phyloP scores from a whole-genome alignment of 37 sponge, comb jelly and placozoan species.

The Eunapius fragilis region DNA sequence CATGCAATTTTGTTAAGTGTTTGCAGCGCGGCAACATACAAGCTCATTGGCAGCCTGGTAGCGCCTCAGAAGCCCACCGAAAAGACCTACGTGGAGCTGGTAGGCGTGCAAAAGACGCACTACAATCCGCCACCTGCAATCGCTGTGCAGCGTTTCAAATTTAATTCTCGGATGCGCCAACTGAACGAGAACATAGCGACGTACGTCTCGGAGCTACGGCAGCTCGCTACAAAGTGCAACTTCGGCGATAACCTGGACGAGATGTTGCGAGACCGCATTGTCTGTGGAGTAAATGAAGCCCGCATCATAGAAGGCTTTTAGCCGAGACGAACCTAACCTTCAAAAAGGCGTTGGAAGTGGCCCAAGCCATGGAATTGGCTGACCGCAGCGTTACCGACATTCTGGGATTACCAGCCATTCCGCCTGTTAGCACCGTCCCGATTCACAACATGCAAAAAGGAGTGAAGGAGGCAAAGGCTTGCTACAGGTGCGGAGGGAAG shows the following conservation, averaged over 20 bases:
- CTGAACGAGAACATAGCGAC: slow-evolving; percentile 21
- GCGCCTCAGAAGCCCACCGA: slow-evolving; percentile 22
- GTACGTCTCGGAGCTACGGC: slow-evolving; percentile 30
- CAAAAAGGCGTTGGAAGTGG: slow-evolving; percentile 7
- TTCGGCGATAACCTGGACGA: slow-evolving; percentile 23
- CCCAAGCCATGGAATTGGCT: not conserved
- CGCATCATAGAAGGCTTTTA: not conserved
- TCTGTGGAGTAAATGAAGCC: not conserved
- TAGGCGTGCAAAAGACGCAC: not conserved
- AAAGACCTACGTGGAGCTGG: slow-evolving; percentile 8
- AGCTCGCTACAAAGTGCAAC: slow-evolving; percentile 8
- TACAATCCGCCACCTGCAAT: not conserved
- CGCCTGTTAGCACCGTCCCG: too few species aligned
- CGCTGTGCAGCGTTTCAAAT: slow-evolving; percentile 36
- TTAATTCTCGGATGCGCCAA: slow-evolving; percentile 16
- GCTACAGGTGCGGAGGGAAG: not conserved
- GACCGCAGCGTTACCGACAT: not conserved
- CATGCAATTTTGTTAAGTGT: not conserved
- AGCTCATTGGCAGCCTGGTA: slow-evolving; percentile 1
- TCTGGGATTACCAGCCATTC: too few species aligned
- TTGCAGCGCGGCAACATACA: slow-evolving; percentile 5
- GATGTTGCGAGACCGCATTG: slow-evolving; percentile 20
- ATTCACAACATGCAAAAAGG: not conserved
- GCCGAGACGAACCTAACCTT: slow-evolving; percentile 5
- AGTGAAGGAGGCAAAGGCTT: not conserved